A percentile compares a stretch with the other conserved stretches of the same genome.
These are phyloP conservation scores for Oreochromis mossambicus DNA, from an alignment of 2,797 vertebrate genomes.

Conservation along the genomic window DNA sequence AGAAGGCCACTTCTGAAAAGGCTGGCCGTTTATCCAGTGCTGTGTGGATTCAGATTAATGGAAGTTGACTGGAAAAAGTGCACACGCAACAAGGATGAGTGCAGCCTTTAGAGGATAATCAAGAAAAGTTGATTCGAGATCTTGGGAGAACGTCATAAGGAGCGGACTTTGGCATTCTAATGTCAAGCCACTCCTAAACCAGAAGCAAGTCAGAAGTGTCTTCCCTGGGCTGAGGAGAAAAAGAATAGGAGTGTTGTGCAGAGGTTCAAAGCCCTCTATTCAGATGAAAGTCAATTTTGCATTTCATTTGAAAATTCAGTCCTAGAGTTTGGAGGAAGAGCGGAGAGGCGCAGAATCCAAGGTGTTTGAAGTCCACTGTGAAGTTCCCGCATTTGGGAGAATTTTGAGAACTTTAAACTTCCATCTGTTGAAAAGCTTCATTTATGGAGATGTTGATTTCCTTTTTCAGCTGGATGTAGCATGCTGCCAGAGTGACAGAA, in stretches of 20 bases:
- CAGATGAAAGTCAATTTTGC: background rate
- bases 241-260: background rate
- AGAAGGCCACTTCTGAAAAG: background rate
- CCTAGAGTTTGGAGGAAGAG: background rate
- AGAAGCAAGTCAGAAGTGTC: background rate
- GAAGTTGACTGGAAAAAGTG: background rate
- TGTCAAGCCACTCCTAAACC: background rate
- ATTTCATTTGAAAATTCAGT: background rate
- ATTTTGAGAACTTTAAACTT: background rate
- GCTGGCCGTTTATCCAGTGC: background rate
- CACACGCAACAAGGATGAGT: background rate
- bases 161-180: background rate
- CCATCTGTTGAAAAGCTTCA: background rate
- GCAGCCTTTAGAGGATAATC: background rate
- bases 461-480: background rate
- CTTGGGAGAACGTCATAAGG: background rate
- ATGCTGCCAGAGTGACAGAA: background rate
- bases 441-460: background rate
- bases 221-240: background rate
- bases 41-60: background rate
- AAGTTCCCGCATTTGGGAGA: background rate
- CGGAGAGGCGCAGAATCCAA: background rate
- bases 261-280: background rate
- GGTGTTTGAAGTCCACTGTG: background rate
- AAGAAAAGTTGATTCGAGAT: background rate